Evolutionary conservation across 2,888 invertebrate genomes (phyloP).

Genomic region (Epicampocera succincta): DNA sequence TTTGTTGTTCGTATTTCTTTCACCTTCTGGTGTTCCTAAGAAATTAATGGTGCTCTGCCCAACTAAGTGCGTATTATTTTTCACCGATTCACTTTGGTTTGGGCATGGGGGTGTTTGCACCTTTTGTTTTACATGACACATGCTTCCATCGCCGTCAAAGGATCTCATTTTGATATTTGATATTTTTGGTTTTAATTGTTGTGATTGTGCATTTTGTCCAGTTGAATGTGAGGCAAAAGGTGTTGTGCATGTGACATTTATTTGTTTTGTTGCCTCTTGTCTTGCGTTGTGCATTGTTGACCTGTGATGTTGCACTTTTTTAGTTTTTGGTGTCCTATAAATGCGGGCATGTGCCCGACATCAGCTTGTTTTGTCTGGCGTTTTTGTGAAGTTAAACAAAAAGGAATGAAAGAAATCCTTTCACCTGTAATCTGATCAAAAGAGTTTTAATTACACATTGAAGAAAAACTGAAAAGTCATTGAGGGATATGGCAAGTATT

Average conservation of each 20-base stretch:
- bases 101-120: conserved; percentile 67
- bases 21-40: conserved; percentile 24
- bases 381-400: conserved; percentile 1
- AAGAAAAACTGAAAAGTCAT: conserved; percentile 37
- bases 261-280: conserved; percentile 57
- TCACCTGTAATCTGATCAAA: conserved; percentile 67
- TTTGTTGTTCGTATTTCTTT: conserved; percentile 33
- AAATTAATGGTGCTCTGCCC: conserved; percentile 45
- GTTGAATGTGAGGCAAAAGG: conserved; percentile 60
- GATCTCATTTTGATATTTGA: conserved; percentile 62
- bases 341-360: conserved; percentile 67
- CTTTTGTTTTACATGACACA: conserved; percentile 57
- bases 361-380: conserved; percentile 45
- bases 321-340: conserved; percentile 5
- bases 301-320: conserved; percentile 65
- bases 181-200: conserved; percentile 52
- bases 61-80: conserved; percentile 15
- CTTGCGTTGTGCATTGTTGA: conserved; percentile 45
- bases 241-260: conserved; percentile 67
- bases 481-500: neutral
- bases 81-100: neutral
- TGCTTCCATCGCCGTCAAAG: conserved; percentile 41
- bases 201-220: conserved; percentile 42
- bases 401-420: conserved; percentile 59
- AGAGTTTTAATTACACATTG: conserved; percentile 39